Base-by-base conservation (phyloP, 30 jellyfish, hydroid and myxozoan genomes). In the Pelagia noctiluca region DNA sequence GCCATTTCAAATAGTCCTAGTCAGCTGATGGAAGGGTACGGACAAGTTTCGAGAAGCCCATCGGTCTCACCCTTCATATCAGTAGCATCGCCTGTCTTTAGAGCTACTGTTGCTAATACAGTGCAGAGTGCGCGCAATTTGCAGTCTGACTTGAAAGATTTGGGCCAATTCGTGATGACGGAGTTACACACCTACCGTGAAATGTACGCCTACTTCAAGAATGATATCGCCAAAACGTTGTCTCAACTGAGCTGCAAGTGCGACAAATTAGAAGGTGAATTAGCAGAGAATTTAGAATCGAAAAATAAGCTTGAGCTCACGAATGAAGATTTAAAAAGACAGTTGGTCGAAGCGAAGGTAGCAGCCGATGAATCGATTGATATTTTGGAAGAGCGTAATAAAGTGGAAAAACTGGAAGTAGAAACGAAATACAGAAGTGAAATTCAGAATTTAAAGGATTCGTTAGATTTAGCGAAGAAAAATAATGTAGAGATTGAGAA, bases 61-160 rank as follows among this genome's bases (percentile, higher is more conserved):
- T 21, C 76, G 12, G 70, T 48, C 7, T 68, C 89, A 30, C 68
- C 68, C 16, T 52, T 52, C 21, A 52, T 52, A 10, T 52, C 68
- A 19, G 12, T 52, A 3, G 68, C 68, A 3, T 52, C 68, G 26
- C 68, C 68, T 8, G 7, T 52, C 30, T 52, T 52, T 19, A 52
- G 68, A 30, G 68, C 16, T 10, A 10, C 68, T 25, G 68, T 52
- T 10, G 68, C 68, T n/a, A 75, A 62, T 36, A 28, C 74, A 19
- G 8, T 30, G 64, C 49, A 61, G 60, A 54, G 63, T 21, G 12
- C 66, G 2, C 8, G 60, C 0, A 11, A 52, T 29, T 62, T 75
- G 74, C 1, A 31, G 35, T 4, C 26, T 3, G 82, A 70, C 29
- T 22, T 38, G 74, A 23, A 63, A 63, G 77, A 30, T 3, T 28